These are phyloP conservation scores for Drosophila subobscura DNA, from an alignment of 1,140 invertebrate species.

Conservation along the genomic window DNA sequence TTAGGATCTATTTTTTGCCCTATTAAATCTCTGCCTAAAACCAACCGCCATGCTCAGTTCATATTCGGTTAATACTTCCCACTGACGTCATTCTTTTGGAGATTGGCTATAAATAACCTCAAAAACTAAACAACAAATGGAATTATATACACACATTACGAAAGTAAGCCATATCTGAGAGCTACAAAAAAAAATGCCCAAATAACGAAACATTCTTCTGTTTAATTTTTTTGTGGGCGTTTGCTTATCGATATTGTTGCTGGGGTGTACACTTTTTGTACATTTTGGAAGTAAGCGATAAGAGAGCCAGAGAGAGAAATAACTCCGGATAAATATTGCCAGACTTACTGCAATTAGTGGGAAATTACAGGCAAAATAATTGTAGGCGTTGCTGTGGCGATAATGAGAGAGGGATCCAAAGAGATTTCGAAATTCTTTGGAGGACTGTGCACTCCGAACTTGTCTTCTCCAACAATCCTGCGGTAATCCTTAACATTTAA, in stretches of 20 bases:
- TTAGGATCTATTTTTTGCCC: background rate
- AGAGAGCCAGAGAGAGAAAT: background rate
- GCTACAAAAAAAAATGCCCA: background rate
- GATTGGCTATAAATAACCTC: background rate
- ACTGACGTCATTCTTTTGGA: background rate
- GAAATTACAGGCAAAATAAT: conserved; percentile 18
- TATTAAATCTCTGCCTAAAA: no score
- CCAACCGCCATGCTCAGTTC: no score
- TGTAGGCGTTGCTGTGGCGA: conserved; percentile 26
- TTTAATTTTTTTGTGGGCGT: conserved; percentile 34
- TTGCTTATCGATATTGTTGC: conserved; percentile 29
- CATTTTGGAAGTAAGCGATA: conserved; percentile 29
- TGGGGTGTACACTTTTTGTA: conserved; percentile 12
- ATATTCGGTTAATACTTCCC: no score
- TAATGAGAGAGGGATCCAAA: conserved; percentile 18
- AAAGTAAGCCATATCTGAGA: background rate
- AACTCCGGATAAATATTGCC: conserved; percentile 23
- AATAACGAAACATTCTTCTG: background rate
- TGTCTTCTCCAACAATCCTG: conserved; percentile 25
- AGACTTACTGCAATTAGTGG: conserved; percentile 40
- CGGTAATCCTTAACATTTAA: conserved; percentile 42
- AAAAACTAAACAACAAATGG: conserved; percentile 8
- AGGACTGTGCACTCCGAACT: conserved; percentile 38
- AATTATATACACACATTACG: no score
- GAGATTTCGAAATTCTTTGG: background rate